A percentile compares a stretch with the other conserved stretches of the same genome.
Conservation (phyloP, 2,888 invertebrate species). For the Synanthedon myopaeformis region DNA sequence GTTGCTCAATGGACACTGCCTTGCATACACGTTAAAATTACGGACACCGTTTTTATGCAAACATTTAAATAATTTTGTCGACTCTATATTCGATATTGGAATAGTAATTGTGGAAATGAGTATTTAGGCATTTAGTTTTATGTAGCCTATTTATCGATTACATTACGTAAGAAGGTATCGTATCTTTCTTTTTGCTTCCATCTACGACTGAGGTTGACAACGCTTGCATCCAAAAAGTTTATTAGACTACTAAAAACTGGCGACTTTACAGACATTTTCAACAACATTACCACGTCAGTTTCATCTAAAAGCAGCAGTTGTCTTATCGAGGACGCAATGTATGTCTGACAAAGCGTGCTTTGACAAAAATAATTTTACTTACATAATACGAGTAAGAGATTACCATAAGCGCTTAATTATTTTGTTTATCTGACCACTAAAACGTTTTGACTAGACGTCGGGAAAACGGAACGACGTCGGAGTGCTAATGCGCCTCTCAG, state of each 20-base stretch:
- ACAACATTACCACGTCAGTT: not conserved
- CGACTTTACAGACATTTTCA: not conserved
- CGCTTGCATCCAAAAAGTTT: constrained; percentile 4
- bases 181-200: too few species aligned
- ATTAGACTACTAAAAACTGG: not conserved
- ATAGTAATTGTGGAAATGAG: too few species aligned
- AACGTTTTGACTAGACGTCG: constrained; percentile 32
- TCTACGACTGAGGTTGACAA: constrained; percentile 9
- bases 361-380: not conserved
- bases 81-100: too few species aligned
- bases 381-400: constrained; percentile 13
- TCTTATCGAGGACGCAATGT: not conserved
- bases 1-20: too few species aligned
- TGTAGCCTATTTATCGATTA: too few species aligned
- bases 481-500: constrained; percentile 3
- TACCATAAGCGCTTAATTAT: constrained; percentile 56
- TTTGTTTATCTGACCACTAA: constrained; percentile 62
- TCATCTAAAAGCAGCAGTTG: not conserved
- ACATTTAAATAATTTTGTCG: too few species aligned
- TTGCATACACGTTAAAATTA: too few species aligned
- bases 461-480: constrained; percentile 25
- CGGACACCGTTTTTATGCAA: too few species aligned
- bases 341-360: not conserved
- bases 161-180: too few species aligned
- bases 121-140: too few species aligned